Evolutionary conservation across 2,888 invertebrate genomes (phyloP).

Genomic region (Caenorhabditis doughertyi): DNA sequence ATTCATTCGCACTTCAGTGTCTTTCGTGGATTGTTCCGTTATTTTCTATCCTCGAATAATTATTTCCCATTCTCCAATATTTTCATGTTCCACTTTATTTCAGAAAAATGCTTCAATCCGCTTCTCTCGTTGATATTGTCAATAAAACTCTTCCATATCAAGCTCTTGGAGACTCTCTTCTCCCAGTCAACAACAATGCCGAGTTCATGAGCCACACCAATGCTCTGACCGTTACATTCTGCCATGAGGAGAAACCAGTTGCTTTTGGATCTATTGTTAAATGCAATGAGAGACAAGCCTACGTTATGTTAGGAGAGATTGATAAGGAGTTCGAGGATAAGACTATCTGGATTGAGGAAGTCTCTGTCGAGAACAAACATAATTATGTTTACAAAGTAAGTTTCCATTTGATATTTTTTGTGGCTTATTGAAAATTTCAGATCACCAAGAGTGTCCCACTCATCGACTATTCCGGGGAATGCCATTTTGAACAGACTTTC

Average conservation of each 20-base stretch:
- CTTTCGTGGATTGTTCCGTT: neutral
- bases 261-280: slow-evolving; percentile 78
- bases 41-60: neutral
- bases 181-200: slow-evolving; percentile 80
- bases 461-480: slow-evolving; percentile 64
- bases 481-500: slow-evolving; percentile 66
- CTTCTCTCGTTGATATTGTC: slow-evolving; percentile 54
- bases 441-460: slow-evolving; percentile 57
- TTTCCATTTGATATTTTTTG: neutral
- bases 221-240: slow-evolving; percentile 74
- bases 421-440: slow-evolving; percentile 6
- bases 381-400: slow-evolving; percentile 70
- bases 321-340: slow-evolving; percentile 73
- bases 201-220: slow-evolving; percentile 70
- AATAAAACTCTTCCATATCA: slow-evolving; percentile 68
- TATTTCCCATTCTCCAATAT: neutral
- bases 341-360: slow-evolving; percentile 73
- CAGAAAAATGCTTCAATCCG: slow-evolving; percentile 58
- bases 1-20: slow-evolving; percentile 50
- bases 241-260: slow-evolving; percentile 71
- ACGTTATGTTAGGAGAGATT: slow-evolving; percentile 77
- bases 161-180: slow-evolving; percentile 73
- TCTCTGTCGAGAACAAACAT: slow-evolving; percentile 62
- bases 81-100: neutral
- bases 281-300: slow-evolving; percentile 75